Conservation (phyloP, 2,797 vertebrate species). For the Falco naumanni region DNA sequence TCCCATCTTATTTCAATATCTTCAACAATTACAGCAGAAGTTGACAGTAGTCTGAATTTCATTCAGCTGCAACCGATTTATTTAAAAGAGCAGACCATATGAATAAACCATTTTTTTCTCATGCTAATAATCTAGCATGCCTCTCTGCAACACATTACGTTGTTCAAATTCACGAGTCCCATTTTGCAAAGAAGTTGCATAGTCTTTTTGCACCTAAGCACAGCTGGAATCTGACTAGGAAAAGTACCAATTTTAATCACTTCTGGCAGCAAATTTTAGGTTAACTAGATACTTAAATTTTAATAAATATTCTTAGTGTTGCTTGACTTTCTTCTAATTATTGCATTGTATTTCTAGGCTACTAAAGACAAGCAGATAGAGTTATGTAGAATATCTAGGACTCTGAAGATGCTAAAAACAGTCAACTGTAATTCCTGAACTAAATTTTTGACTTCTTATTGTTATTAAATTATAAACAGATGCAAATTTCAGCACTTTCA, state of each 20-base stretch:
- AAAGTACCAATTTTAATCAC: not conserved
- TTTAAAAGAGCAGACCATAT: not conserved
- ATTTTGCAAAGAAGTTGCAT: not conserved
- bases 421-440: not conserved
- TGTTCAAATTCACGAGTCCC: not conserved
- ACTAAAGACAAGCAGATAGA: not conserved
- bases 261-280: not conserved
- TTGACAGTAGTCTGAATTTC: not conserved
- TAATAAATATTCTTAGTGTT: not conserved
- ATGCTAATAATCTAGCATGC: not conserved
- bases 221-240: not conserved
- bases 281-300: not conserved
- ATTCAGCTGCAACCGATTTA: not conserved
- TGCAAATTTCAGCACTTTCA: not conserved
- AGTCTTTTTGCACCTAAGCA: not conserved
- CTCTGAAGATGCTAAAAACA: not conserved
- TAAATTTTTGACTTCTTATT: not conserved
- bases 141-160: not conserved
- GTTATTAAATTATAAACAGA: not conserved
- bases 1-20: not conserved
- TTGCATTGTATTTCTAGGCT: not conserved
- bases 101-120: constrained; percentile 14
- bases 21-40: not conserved
- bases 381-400: not conserved
- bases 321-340: not conserved